These are phyloP conservation scores for Hoplodrina ambigua DNA, from an alignment of 2,888 invertebrate genomes.

Conservation along the genomic window DNA sequence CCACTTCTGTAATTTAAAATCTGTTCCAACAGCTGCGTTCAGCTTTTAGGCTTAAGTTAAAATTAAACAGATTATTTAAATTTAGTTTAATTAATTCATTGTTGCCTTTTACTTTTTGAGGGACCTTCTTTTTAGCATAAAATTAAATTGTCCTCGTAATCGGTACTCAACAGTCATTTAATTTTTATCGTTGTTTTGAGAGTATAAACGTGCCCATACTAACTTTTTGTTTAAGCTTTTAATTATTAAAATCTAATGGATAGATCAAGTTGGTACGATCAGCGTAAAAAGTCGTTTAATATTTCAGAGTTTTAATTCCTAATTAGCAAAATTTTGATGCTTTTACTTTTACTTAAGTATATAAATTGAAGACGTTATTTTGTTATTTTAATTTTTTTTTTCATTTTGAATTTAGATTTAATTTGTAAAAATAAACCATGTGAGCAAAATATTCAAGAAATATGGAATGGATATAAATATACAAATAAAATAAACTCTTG, in stretches of 20 bases:
- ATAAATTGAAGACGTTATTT: too few relatives aligned
- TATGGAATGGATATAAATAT: too few relatives aligned
- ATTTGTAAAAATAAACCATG: too few relatives aligned
- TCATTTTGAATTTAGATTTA: too few relatives aligned
- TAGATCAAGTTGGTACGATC: neutral
- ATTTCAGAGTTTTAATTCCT: neutral
- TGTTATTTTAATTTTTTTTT: too few relatives aligned
- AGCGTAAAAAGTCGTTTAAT: neutral
- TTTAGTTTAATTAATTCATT: slow-evolving; percentile 61
- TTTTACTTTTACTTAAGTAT: too few relatives aligned
- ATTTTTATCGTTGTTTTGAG: slow-evolving; percentile 26
- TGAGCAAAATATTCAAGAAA: too few relatives aligned
- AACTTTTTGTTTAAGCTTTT: slow-evolving; percentile 4
- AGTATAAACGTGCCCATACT: slow-evolving; percentile 9
- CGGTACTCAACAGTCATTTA: slow-evolving; percentile 33
- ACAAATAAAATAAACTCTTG: too few relatives aligned
- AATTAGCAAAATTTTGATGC: too few relatives aligned
- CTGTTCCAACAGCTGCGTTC: slow-evolving; percentile 56
- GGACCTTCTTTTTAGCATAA: slow-evolving; percentile 40
- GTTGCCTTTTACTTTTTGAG: slow-evolving; percentile 49
- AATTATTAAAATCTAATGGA: neutral
- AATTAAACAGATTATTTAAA: slow-evolving; percentile 63
- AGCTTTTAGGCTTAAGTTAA: slow-evolving; percentile 59
- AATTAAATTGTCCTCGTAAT: slow-evolving; percentile 42
- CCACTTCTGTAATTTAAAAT: slow-evolving; percentile 41